A percentile compares a stretch with the other conserved stretches of the same genome.
Evolutionary conservation across 2,888 invertebrate species (phyloP).

Genomic region (Rhodophaea formosa): DNA sequence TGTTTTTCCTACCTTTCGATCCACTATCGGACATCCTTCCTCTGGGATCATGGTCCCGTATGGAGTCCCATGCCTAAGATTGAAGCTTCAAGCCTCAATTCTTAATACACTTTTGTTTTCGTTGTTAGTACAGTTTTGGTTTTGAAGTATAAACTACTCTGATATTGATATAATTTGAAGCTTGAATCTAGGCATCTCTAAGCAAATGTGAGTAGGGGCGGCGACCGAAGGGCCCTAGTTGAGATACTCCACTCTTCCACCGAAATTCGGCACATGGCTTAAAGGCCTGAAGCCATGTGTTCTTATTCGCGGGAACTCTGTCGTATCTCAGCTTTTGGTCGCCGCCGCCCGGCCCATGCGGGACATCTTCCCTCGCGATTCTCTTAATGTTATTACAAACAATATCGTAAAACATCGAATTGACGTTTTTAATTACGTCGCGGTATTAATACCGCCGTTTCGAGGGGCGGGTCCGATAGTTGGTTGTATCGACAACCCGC

Average conservation of each 20-base stretch:
- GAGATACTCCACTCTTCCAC: conserved; percentile 57
- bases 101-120: neutral
- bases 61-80: conserved; percentile 53
- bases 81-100: conserved; percentile 47
- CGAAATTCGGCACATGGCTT: conserved; percentile 67
- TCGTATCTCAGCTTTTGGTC: conserved; percentile 59
- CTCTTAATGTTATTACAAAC: conserved; percentile 45
- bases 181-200: conserved; percentile 49
- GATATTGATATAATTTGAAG: conserved; percentile 33
- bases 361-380: conserved; percentile 57
- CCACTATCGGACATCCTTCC: conserved; percentile 57
- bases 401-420: conserved; percentile 54
- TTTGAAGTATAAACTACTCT: neutral
- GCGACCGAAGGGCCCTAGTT: conserved; percentile 72
- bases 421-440: conserved; percentile 58
- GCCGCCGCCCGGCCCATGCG: conserved; percentile 63
- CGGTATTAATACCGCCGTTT: conserved; percentile 53
- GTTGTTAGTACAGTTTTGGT: conserved; percentile 2
- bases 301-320: conserved; percentile 66
- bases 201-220: conserved; percentile 62
- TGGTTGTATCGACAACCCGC: conserved; percentile 56
- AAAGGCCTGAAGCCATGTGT: conserved; percentile 77
- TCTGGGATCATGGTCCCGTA: conserved; percentile 56
- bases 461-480: conserved; percentile 72
- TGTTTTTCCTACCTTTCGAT: conserved; percentile 51